Conservation (phyloP, 2,797 vertebrate genomes). For the Falco biarmicus region DNA sequence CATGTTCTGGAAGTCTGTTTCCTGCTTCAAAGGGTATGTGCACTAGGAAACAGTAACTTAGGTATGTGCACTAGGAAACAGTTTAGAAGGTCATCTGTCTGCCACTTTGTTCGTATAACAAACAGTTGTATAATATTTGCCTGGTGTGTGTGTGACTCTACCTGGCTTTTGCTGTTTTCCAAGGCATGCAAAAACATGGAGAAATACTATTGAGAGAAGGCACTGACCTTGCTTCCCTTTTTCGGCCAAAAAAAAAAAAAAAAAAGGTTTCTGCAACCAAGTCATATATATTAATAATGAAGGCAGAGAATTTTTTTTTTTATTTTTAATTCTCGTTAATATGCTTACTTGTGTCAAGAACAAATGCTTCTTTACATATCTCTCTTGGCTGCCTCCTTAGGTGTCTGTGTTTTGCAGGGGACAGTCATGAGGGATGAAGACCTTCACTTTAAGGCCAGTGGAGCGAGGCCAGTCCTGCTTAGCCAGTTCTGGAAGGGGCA, state of each 20-base stretch:
- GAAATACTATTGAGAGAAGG: background rate
- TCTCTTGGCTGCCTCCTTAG: background rate
- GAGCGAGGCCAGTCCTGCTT: background rate
- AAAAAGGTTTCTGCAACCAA: background rate
- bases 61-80: background rate
- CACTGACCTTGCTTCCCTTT: background rate
- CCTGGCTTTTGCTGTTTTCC: background rate
- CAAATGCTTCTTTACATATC: background rate
- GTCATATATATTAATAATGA: background rate
- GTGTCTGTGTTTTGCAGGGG: background rate
- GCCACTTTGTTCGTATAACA: background rate
- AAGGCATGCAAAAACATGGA: background rate
- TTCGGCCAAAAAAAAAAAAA: background rate
- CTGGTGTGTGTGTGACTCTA: background rate
- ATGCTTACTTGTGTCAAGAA: background rate
- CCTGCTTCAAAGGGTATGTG: background rate
- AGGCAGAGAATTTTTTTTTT: background rate
- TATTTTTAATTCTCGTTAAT: background rate
- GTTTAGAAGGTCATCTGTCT: background rate
- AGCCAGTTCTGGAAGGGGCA: background rate
- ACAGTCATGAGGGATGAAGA: background rate
- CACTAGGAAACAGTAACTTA: background rate
- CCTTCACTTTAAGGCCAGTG: background rate
- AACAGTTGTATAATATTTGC: background rate
- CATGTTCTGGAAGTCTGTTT: constrained; percentile 13